phyloP scores from a whole-genome alignment of 2,888 invertebrate species.

The Agrotis exclamationis region DNA sequence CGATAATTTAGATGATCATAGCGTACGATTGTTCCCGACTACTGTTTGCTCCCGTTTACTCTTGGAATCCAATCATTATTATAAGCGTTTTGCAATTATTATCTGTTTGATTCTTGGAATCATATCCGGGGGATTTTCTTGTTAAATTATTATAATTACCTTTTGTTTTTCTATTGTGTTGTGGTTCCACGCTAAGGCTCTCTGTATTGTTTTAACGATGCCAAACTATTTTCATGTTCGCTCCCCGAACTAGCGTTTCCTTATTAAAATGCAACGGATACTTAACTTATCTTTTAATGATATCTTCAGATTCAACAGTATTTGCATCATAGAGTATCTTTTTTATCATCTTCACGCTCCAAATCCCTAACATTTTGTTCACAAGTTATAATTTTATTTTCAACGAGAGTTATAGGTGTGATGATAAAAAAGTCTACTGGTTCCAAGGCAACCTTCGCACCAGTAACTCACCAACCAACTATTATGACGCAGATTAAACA shows the following conservation, averaged over 20 bases:
- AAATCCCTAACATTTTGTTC: slow-evolving; percentile 44
- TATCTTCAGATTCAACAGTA: slow-evolving; percentile 42
- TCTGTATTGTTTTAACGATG: not conserved
- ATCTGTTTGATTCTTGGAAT: slow-evolving; percentile 25
- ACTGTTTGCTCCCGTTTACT: slow-evolving; percentile 42
- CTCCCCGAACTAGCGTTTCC: slow-evolving; percentile 11
- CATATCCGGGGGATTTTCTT: slow-evolving; percentile 4
- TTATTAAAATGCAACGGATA: slow-evolving; percentile 40
- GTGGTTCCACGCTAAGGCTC: not conserved
- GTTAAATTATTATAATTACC: slow-evolving; percentile 8
- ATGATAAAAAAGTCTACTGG: slow-evolving; percentile 59
- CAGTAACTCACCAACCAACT: slow-evolving; percentile 79
- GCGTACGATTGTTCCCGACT: slow-evolving; percentile 44
- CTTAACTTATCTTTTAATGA: slow-evolving; percentile 31
- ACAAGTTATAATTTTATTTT: slow-evolving; percentile 54
- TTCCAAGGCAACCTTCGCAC: slow-evolving; percentile 69
- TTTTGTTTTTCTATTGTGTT: slow-evolving; percentile 3
- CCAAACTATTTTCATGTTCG: slow-evolving; percentile 13
- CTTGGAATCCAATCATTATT: slow-evolving; percentile 14
- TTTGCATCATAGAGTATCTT: slow-evolving; percentile 39
- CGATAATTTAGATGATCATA: slow-evolving; percentile 58
- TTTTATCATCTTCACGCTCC: slow-evolving; percentile 57
- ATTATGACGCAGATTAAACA: slow-evolving; percentile 87
- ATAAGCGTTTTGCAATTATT: slow-evolving; percentile 9
- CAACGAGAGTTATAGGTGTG: slow-evolving; percentile 56